Base-by-base conservation (phyloP, 2,113 vertebrate genomes). In the Xerus inauris region DNA sequence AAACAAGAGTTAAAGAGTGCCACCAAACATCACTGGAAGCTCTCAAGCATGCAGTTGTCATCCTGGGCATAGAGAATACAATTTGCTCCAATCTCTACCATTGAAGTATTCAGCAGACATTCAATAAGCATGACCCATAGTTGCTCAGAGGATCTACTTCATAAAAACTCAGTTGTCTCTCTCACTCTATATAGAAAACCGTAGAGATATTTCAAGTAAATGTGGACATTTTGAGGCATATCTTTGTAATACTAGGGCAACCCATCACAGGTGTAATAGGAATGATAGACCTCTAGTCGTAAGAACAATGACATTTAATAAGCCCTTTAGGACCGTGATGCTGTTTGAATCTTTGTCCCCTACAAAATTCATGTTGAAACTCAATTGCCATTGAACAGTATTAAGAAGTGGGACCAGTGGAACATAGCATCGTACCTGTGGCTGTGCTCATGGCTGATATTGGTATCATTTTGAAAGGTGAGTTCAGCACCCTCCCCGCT, bases 171-270 rank as follows among this genome's bases (percentile, higher is more conserved):
- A 14, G 14, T 59, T 80, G 35, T n/a, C 65, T 73, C n/a, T 16
- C 32, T 89, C 22, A 65, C 32, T 10, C 64, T 59, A 24, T 22
- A 69, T 38, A 80, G 26, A 96, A 92, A 95, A 90, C 5, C 45
- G 54, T 73, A 93, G 64, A 35, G 47, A 42, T 73, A 96, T 88
- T 94, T 87, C 59, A 95, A 96, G 59, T 65, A 90, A 92, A 65
- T 54, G 65, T 76, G 2, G 79, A 76, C 45, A 87, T 82, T 92
- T 92, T 51, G 40, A 79, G 47, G 35, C 16, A 6, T 85, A 88
- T n/a, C 72, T 92, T 94, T 94, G 22, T 72, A 90, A 82, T 35
- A 49, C 10, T 82, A 8, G 45, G 64, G 45, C 94, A 94, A 95
- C 45, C n/a, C 22, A 81, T 45, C 67, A 82, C 5, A 81, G 16